Base-by-base conservation (phyloP, 35 echinoderm and acorn worm genomes). In the Ophioderma brevispina region DNA sequence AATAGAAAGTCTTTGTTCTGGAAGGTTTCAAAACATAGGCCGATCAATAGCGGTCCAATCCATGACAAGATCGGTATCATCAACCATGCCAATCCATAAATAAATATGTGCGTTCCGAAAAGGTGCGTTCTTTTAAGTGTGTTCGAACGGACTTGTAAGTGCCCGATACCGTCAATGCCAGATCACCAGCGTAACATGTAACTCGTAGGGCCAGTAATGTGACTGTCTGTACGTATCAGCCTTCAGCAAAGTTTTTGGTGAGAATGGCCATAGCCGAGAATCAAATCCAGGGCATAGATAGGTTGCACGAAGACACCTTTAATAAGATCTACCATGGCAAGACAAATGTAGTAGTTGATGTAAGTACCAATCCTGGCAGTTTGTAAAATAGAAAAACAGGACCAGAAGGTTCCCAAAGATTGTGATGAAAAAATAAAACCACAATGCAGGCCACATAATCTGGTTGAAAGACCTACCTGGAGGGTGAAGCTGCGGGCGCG, bases 291-390 rank as follows among this genome's bases (percentile, higher is more conserved):
- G 5, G 64, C 75, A 23, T 76, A 85, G 8, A 92, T 32, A 31
- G 59, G 38, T 31, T 78, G 84, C 13, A 38, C 83, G 31, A 79
- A 36, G 17, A 36, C n/a, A 1, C 92, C 92, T 82, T 82, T 41
- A 19, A 89, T 50, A 17, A 87, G 42, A 55, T 94, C 92, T 23
- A 86, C 92, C 33, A 94, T 50, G 13, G 92, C 92, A 31, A 94
- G 37, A 23, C 88, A 64, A 37, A 94, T 81, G 30, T 78, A 94
- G 40, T 89, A 94, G 41, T 94, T 94, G 14, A 37, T 85, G 36
- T 88, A 88, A 0, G 78, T 86, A n/a, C 81, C 52, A 15, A 94
- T 37, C 55, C 40, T 49, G 25, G 36, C 40, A 42, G 55, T 79
- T n/a, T 50, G 49, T 25, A 81, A 25, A 35, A 84, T 89, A 1